Percentiles rank a stretch among this genome's conserved stretches.
Conservation (phyloP, 92 coral and sea anemone species). For the Porites cylindrica region DNA sequence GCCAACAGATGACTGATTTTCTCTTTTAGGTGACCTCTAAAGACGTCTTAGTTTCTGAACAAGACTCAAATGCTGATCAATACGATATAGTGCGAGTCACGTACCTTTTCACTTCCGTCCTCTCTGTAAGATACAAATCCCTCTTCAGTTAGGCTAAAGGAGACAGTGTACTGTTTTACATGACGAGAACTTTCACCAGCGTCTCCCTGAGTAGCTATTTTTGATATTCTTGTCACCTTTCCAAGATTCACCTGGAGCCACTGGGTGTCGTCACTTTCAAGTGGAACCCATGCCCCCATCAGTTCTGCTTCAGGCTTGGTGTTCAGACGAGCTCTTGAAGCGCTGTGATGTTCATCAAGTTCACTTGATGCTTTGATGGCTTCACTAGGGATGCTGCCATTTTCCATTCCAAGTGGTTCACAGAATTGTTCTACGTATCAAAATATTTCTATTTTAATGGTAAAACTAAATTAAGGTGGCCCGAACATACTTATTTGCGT, state of each 20-base stretch:
- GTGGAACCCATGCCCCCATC: slow-evolving; percentile 88
- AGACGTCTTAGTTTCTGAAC: background rate
- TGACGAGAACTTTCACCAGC: slow-evolving; percentile 73
- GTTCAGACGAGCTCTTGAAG: slow-evolving; percentile 79
- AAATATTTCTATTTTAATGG: background rate
- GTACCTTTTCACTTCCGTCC: slow-evolving; percentile 63
- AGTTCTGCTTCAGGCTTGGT: slow-evolving; percentile 73
- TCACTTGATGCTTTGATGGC: slow-evolving; percentile 82
- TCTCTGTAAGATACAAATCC: slow-evolving; percentile 67
- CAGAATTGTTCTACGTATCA: slow-evolving; percentile 46
- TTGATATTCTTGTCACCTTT: slow-evolving; percentile 59
- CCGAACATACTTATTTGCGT: too few species aligned
- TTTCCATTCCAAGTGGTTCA: slow-evolving; percentile 79
- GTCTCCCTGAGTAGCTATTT: slow-evolving; percentile 77
- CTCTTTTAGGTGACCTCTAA: background rate
- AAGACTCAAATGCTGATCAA: background rate
- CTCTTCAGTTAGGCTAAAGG: slow-evolving; percentile 79
- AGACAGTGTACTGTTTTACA: slow-evolving; percentile 72
- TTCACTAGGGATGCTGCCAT: slow-evolving; percentile 71
- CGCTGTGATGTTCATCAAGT: slow-evolving; percentile 77
- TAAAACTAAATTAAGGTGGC: too few species aligned
- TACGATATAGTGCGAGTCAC: background rate
- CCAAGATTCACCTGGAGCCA: slow-evolving; percentile 91
- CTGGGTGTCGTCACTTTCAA: slow-evolving; percentile 77
- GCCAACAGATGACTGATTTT: background rate